These are phyloP conservation scores for Sylvilagus bachmani DNA, from an alignment of 2,113 vertebrate genomes.

Conservation along the genomic window DNA sequence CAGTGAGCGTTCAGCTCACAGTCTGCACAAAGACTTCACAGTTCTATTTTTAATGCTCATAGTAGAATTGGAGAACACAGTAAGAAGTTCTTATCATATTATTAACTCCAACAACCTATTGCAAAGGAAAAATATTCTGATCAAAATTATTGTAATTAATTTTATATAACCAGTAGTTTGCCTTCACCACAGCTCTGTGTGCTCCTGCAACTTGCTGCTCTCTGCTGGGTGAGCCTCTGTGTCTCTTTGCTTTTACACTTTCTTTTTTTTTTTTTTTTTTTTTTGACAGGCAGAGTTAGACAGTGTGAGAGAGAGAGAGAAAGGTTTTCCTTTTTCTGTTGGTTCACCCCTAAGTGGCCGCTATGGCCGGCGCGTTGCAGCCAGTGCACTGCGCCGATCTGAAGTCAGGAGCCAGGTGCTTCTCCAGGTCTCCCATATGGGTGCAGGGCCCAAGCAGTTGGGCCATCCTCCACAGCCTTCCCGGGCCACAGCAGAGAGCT, in stretches of 20 bases:
- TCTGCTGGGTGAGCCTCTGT: conserved; percentile 60
- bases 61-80: conserved; percentile 72
- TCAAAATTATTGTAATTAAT: conserved; percentile 84
- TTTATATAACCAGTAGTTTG: conserved; percentile 84
- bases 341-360: no score
- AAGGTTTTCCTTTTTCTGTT: no score
- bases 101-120: conserved; percentile 83
- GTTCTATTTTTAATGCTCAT: conserved; percentile 83
- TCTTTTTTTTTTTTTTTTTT: no score
- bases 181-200: conserved; percentile 50
- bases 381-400: no score
- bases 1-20: conserved; percentile 68
- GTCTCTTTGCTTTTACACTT: background rate
- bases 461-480: no score
- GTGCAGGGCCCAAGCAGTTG: no score
- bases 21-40: conserved; percentile 77
- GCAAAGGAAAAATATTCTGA: conserved; percentile 74
- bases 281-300: no score
- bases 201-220: conserved; percentile 37
- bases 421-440: no score
- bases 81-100: conserved; percentile 77
- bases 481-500: no score
- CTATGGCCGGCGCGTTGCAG: no score
- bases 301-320: no score
- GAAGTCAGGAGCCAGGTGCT: no score